phyloP scores from a whole-genome alignment of 1,140 invertebrate species.

The Macrosteles quadrilineatus region DNA sequence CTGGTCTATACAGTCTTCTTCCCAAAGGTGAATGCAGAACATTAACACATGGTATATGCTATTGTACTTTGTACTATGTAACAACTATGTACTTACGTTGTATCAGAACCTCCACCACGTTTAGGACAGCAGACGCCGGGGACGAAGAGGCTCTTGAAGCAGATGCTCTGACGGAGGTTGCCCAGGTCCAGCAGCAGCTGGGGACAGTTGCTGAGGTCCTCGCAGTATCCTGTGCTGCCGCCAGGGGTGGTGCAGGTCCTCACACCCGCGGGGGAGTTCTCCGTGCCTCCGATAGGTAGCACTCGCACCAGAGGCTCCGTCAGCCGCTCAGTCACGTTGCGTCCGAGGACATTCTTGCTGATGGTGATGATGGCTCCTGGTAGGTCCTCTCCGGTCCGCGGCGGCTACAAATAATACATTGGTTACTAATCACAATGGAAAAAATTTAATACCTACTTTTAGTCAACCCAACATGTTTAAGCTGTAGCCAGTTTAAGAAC shows the following conservation, averaged over 20 bases:
- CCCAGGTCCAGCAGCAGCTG: slow-evolving; percentile 80
- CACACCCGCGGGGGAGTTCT: slow-evolving; percentile 36
- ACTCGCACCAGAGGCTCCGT: slow-evolving; percentile 67
- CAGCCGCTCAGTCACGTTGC: slow-evolving; percentile 77
- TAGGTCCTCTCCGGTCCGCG: slow-evolving; percentile 56
- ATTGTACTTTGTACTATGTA: no score
- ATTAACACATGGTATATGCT: no score
- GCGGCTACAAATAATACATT: slow-evolving; percentile 38
- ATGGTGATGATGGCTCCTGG: slow-evolving; percentile 75
- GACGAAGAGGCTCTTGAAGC: slow-evolving; percentile 88
- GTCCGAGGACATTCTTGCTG: slow-evolving; percentile 76
- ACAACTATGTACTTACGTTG: no score
- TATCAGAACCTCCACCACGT: not conserved
- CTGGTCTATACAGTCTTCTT: no score
- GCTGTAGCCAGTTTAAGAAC: no score
- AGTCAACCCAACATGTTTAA: no score
- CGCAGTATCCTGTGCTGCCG: slow-evolving; percentile 75
- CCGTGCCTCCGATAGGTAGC: slow-evolving; percentile 49
- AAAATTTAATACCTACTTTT: no score
- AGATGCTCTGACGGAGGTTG: slow-evolving; percentile 81
- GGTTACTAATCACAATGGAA: no score
- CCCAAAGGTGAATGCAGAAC: no score
- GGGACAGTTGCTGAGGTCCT: slow-evolving; percentile 86
- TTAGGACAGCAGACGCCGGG: slow-evolving; percentile 87
- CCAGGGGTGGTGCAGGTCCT: slow-evolving; percentile 76